phyloP scores from a whole-genome alignment of 2,797 vertebrate genomes.

The Clarias fuscus region DNA sequence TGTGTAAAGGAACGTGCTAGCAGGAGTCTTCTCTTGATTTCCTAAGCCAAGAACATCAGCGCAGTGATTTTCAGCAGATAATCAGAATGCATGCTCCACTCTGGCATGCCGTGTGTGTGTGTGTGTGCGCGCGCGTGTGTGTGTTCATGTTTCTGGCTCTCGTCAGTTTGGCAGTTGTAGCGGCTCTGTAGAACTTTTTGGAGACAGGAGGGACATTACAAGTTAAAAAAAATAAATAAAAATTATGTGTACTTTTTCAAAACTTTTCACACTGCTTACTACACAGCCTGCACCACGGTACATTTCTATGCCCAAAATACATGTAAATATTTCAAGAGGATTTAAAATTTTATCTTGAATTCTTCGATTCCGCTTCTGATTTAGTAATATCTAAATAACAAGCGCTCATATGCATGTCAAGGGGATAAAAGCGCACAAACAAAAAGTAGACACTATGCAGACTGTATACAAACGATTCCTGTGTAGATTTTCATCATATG shows the following conservation, averaged over 20 bases:
- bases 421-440: neutral
- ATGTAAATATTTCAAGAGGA: neutral
- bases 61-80: conserved; percentile 22
- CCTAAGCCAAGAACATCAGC: conserved; percentile 10
- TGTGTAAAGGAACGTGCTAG: neutral
- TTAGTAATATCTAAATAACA: neutral
- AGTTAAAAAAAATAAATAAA: neutral
- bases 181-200: conserved; percentile 2
- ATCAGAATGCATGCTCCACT: conserved; percentile 13
- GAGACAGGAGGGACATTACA: neutral
- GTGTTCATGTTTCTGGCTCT: conserved; percentile 10
- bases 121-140: neutral
- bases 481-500: neutral
- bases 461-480: neutral
- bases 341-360: neutral
- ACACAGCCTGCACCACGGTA: neutral
- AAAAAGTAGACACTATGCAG: neutral
- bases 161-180: conserved; percentile 20
- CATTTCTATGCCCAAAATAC: neutral
- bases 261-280: neutral
- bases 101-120: neutral
- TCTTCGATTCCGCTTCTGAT: neutral
- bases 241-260: neutral
- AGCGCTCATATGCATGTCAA: neutral
- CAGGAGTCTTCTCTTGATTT: conserved; percentile 20